Evolutionary conservation across 2,888 invertebrate genomes (phyloP), one percentile per base, ranked within the genome.

Genomic region (Melanostoma mellinum): DNA sequence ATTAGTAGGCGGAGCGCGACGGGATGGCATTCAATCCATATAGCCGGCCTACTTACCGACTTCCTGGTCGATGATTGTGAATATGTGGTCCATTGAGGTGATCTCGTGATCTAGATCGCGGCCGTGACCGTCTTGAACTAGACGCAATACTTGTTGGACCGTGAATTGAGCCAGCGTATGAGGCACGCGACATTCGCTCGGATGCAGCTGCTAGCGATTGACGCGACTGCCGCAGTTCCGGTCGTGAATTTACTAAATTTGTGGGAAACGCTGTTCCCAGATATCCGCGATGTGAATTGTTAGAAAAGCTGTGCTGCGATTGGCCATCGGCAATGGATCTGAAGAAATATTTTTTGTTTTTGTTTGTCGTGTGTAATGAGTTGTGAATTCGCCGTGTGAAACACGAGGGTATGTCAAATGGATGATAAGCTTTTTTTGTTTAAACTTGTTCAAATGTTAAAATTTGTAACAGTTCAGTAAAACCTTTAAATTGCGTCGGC

Each of bases 271-370:
- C 94, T 86, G 93, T 93, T 78, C 93, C 92, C 87, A 95, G 92
- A 89, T 96, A 96, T 85, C 91, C 91, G 88, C 96, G 94, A 87
- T 94, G 95, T 53, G 96, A 96, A 88, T 94, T 93, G 89, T 96
- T 96, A 77, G 96, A 95, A 91, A 96, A 97, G 89, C 97, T 96
- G 90, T 97, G 96, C 90, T 97, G 97, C 72, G 97, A 97, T 91
- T 97, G 97, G 80, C 97, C 97, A 90, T 97, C 97, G 81, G 96
- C 97, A 87, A 96, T 94, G 82, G 96, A 96, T 88, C 96, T 94
- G 87, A 85, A 86, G 78, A 50, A 33, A 20, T 20, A 69, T 75
- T 42, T 53, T 48, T 68, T 38, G 30, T 63, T n/a, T 78, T 68
- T 69, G 50, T 38, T 63, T 80, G 60, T 63, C 58, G 77, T 75